These are phyloP conservation scores for Percopsis omiscomaycus DNA, from an alignment of 2,797 vertebrate genomes.

Conservation along the genomic window DNA sequence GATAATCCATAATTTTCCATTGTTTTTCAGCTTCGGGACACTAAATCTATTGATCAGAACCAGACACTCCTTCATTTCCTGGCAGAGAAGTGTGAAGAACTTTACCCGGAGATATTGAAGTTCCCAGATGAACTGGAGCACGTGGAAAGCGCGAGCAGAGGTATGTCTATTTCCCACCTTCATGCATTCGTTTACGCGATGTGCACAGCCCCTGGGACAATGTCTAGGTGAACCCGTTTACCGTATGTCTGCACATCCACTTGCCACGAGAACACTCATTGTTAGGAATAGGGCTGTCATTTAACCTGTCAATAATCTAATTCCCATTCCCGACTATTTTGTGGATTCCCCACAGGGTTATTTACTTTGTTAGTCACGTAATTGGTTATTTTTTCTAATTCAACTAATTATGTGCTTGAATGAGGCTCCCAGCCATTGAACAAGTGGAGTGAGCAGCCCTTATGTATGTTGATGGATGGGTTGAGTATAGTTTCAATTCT, in stretches of 20 bases:
- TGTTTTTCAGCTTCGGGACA: constrained; percentile 88
- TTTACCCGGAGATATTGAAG: constrained; percentile 82
- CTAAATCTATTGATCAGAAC: constrained; percentile 91
- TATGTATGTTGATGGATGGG: constrained; percentile 58
- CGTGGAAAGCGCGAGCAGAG: constrained; percentile 93
- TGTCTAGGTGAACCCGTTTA: too few relatives aligned
- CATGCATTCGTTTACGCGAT: constrained; percentile 1
- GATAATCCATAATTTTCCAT: neutral
- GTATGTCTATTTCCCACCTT: constrained; percentile 67
- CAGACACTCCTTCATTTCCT: constrained; percentile 93
- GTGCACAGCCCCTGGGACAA: too few relatives aligned
- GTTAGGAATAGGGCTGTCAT: constrained; percentile 61
- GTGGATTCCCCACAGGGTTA: constrained; percentile 72
- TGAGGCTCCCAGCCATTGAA: constrained; percentile 69
- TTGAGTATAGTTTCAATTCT: constrained; percentile 34
- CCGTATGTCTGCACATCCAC: too few relatives aligned
- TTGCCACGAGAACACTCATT: constrained; percentile 8
- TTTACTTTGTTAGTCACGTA: constrained; percentile 79
- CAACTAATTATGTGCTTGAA: constrained; percentile 74
- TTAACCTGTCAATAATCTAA: constrained; percentile 76
- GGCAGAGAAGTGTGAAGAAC: constrained; percentile 90
- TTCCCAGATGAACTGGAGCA: constrained; percentile 94
- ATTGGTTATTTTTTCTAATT: constrained; percentile 83
- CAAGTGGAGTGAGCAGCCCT: constrained; percentile 63
- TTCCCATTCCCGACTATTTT: constrained; percentile 69